phyloP scores from a whole-genome alignment of 2,113 vertebrate genomes.

The Indicator maculatus region DNA sequence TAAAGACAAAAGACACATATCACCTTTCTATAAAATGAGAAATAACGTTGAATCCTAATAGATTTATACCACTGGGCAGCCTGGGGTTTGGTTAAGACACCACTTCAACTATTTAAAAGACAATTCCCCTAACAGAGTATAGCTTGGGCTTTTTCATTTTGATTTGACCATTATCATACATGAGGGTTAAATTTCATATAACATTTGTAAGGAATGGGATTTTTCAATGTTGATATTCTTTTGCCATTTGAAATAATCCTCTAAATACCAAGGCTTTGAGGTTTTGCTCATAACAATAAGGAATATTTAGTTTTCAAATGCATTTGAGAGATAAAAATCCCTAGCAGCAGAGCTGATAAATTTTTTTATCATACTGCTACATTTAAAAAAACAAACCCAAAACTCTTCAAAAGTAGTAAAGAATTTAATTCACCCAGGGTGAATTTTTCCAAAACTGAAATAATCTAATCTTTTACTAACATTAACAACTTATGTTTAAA shows the following conservation, averaged over 20 bases:
- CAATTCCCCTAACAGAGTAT: not conserved
- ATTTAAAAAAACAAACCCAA: not conserved
- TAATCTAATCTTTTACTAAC: not conserved
- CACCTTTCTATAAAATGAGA: not conserved
- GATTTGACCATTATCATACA: not conserved
- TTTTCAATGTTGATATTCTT: not conserved
- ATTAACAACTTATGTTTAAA: not conserved
- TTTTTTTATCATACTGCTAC: not conserved
- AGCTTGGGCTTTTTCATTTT: not conserved
- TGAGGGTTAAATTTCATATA: not conserved
- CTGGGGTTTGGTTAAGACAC: not conserved
- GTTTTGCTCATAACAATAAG: not conserved
- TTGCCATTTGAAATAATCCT: conserved; percentile 4
- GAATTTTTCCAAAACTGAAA: not conserved
- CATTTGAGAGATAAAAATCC: not conserved
- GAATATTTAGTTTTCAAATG: not conserved
- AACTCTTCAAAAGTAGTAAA: not conserved
- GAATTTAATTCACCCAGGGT: not conserved
- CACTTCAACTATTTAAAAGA: not conserved
- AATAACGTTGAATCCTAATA: not conserved
- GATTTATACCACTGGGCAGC: not conserved
- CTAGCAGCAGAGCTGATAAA: not conserved
- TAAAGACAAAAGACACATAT: not conserved
- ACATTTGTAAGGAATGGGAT: not conserved
- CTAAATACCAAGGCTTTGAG: not conserved